A percentile compares a stretch with the other conserved stretches of the same genome.
These are phyloP conservation scores for Hoplostethus mediterraneus DNA, from an alignment of 2,797 vertebrate species.

Conservation along the genomic window DNA sequence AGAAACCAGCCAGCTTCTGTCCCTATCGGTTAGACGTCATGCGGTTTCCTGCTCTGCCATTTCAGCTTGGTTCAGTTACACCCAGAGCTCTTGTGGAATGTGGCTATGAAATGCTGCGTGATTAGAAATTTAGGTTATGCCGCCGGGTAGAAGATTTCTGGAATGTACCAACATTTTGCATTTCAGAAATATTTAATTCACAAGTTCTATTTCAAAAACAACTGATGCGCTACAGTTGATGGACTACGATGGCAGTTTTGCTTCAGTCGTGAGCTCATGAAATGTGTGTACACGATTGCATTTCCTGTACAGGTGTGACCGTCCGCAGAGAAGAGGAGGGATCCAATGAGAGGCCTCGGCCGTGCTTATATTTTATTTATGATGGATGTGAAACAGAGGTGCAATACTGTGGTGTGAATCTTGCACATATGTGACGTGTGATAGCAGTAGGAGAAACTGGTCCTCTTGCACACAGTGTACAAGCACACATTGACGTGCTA, in stretches of 20 bases:
- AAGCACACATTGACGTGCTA: conserved; percentile 45
- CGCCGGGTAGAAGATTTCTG: conserved; percentile 28
- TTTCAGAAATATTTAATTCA: conserved; percentile 33
- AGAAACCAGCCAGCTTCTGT: conserved; percentile 69
- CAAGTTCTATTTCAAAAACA: conserved; percentile 11
- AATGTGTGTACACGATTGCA: conserved; percentile 13
- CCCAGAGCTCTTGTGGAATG: conserved; percentile 70
- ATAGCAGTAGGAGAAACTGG: not conserved
- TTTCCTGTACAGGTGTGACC: not conserved
- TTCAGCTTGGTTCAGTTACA: conserved; percentile 60
- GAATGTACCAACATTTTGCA: conserved; percentile 41
- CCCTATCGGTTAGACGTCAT: conserved; percentile 66
- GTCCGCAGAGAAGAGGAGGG: conserved; percentile 12
- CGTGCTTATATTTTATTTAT: conserved; percentile 64
- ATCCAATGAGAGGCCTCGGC: conserved; percentile 19
- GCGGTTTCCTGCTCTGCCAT: conserved; percentile 69
- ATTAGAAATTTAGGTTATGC: conserved; percentile 41
- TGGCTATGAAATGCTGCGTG: conserved; percentile 52
- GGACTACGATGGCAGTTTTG: too few relatives aligned
- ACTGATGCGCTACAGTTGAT: not conserved
- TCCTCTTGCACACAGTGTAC: conserved; percentile 37
- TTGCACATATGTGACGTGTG: conserved; percentile 28
- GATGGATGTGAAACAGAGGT: conserved; percentile 57
- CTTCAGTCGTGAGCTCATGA: not conserved
- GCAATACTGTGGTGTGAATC: conserved; percentile 24